These are phyloP conservation scores for Archocentrus centrarchus DNA, from an alignment of 2,113 vertebrate genomes.

Conservation along the genomic window DNA sequence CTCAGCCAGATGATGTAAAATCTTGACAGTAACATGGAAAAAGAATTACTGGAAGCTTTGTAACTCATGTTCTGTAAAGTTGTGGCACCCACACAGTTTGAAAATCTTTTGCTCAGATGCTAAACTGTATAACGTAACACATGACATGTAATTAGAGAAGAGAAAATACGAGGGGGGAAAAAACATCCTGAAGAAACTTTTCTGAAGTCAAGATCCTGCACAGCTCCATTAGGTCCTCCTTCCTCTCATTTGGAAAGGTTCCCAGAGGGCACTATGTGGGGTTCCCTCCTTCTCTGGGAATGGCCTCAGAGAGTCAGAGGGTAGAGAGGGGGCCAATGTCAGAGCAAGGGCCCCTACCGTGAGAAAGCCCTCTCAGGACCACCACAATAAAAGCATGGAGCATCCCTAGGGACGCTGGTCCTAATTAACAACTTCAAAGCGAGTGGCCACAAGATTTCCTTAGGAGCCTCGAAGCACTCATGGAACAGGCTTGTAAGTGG, in stretches of 20 bases:
- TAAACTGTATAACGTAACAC: conserved; percentile 6
- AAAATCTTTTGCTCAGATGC: conserved; percentile 1
- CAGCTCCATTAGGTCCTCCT: conserved; percentile 47
- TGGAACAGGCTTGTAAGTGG: not conserved
- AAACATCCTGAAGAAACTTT: conserved; percentile 35
- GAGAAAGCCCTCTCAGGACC: conserved; percentile 66
- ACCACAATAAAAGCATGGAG: conserved; percentile 61
- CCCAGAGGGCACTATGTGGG: conserved; percentile 61
- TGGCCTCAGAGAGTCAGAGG: conserved; percentile 62
- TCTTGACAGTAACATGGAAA: conserved; percentile 25
- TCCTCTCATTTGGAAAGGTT: conserved; percentile 61
- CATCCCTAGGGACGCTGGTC: conserved; percentile 45
- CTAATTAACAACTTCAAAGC: conserved; percentile 75
- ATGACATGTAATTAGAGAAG: not conserved
- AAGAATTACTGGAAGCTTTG: conserved; percentile 22
- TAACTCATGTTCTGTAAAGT: conserved; percentile 14
- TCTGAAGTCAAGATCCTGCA: conserved; percentile 30
- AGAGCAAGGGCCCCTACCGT: conserved; percentile 71
- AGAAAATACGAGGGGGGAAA: not conserved
- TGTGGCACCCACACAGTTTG: not conserved
- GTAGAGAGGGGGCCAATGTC: conserved; percentile 57
- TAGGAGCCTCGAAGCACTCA: conserved; percentile 26
- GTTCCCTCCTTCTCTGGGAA: conserved; percentile 58
- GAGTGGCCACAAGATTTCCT: conserved; percentile 35
- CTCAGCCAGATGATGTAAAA: conserved; percentile 30